Conservation (phyloP, 53 echinoderm and acorn worm species). For the Apostichopus leukothele region DNA sequence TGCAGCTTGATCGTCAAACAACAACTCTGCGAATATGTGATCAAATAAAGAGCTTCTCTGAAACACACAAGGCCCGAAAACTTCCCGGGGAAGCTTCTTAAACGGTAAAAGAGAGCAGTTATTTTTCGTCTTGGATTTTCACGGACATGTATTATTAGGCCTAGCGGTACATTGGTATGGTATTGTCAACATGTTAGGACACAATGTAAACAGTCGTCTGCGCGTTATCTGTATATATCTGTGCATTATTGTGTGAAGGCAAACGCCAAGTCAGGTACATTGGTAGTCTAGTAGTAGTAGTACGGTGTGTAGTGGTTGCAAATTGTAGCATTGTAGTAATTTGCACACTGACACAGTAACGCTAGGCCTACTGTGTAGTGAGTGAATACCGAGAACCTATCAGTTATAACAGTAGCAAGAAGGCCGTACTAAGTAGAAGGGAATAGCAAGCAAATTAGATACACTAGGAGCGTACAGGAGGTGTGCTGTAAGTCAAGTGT, state of each 20-base stretch:
- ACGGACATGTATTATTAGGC: not conserved
- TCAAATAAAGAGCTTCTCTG: constrained; percentile 3
- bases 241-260: not conserved
- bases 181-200: not conserved
- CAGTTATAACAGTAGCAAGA: too few species aligned
- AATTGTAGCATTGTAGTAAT: too few species aligned
- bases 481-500: too few species aligned
- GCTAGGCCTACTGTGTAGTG: not conserved
- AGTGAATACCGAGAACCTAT: too few species aligned
- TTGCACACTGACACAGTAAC: too few species aligned
- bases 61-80: not conserved
- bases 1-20: not conserved
- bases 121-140: not conserved
- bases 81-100: not conserved
- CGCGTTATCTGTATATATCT: not conserved
- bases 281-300: too few species aligned
- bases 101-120: not conserved
- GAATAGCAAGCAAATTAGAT: too few species aligned
- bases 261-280: not conserved
- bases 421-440: too few species aligned
- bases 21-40: constrained; percentile 7
- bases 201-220: constrained; percentile 45
- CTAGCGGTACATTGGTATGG: not conserved
- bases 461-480: too few species aligned
- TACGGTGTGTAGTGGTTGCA: too few species aligned